phyloP scores from a whole-genome alignment of 2,797 vertebrate genomes.

The Myotis myotis region DNA sequence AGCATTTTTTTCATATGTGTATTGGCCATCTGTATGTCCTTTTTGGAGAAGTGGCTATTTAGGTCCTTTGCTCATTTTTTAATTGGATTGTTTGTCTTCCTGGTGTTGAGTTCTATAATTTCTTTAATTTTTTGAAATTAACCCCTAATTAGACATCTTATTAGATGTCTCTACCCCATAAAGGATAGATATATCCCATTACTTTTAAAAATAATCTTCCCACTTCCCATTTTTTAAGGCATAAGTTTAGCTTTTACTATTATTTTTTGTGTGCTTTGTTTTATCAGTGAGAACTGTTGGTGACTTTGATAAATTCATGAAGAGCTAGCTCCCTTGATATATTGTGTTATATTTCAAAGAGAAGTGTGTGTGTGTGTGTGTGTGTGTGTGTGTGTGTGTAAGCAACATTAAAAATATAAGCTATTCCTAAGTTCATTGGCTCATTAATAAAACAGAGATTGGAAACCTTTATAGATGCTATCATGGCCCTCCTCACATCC shows the following conservation, averaged over 20 bases:
- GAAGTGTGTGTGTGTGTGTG: fast-evolving
- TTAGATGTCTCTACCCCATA: not conserved
- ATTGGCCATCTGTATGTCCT: not conserved
- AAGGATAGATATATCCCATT: not conserved
- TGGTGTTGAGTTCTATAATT: not conserved
- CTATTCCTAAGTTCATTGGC: not conserved
- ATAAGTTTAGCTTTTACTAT: not conserved
- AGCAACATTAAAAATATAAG: not conserved
- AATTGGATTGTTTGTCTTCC: not conserved
- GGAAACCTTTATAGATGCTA: not conserved
- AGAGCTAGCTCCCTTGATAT: not conserved
- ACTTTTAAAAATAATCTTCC: not conserved
- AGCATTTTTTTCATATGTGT: not conserved
- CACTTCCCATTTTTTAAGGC: not conserved
- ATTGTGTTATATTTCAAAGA: not conserved
- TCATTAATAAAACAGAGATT: not conserved
- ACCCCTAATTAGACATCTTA: not conserved
- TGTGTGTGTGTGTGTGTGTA: not conserved
- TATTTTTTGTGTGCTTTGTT: not conserved
- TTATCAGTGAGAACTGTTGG: not conserved
- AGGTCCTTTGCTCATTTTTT: not conserved
- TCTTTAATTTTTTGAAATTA: not conserved
- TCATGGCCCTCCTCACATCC: not conserved
- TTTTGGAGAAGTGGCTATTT: not conserved
- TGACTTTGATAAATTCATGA: not conserved